Conservation (phyloP, 2,797 vertebrate species). For the Capromys pilorides region DNA sequence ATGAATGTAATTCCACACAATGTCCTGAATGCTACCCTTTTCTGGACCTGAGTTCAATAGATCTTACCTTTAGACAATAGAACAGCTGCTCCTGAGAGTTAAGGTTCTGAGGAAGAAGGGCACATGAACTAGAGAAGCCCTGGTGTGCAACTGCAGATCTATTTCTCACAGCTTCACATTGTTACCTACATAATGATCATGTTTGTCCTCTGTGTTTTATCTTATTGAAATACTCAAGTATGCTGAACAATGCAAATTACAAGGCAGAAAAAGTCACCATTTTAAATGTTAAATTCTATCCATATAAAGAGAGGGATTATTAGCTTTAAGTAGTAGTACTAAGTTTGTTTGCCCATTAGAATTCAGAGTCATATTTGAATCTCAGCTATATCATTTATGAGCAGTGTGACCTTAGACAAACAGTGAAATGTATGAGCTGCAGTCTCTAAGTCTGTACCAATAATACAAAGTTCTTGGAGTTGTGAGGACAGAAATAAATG, state of each 20-base stretch:
- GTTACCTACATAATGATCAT: neutral
- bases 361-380: neutral
- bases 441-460: neutral
- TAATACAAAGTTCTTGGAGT: neutral
- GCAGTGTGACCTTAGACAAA: neutral
- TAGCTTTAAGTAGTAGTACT: neutral
- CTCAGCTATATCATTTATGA: neutral
- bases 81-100: neutral
- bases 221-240: slow-evolving; percentile 16
- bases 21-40: neutral
- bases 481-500: neutral
- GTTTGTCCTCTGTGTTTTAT: neutral
- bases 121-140: neutral
- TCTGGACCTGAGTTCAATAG: neutral
- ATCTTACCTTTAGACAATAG: neutral
- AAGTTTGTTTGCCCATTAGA: neutral
- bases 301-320: neutral
- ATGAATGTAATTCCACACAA: neutral
- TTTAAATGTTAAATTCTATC: neutral
- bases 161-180: neutral
- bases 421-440: neutral
- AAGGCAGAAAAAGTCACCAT: neutral
- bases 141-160: neutral
- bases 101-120: neutral
- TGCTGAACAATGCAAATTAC: neutral